Evolutionary conservation across 2,888 invertebrate genomes (phyloP).

Genomic region (Thymelicus acteon): DNA sequence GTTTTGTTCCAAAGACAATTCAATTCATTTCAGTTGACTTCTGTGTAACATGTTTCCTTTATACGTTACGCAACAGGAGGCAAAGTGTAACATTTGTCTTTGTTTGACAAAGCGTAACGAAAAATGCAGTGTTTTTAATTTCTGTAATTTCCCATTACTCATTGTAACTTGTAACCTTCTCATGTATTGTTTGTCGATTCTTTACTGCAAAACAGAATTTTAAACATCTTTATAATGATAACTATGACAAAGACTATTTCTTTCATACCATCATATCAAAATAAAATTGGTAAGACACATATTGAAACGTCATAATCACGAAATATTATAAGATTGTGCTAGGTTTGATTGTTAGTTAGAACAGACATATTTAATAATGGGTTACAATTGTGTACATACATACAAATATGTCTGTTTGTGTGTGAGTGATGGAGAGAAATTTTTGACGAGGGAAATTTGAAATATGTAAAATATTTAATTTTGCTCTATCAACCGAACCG

Average conservation of each 20-base stretch:
- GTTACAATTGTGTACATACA: too few species aligned
- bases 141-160: not conserved
- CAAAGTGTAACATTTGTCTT: conserved; percentile 3
- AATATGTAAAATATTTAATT: not conserved
- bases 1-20: not conserved
- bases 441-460: too few species aligned
- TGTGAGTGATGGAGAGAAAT: too few species aligned
- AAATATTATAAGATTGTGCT: too few species aligned
- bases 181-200: not conserved
- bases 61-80: conserved; percentile 13
- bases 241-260: too few species aligned
- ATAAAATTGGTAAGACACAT: too few species aligned
- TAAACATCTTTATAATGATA: too few species aligned
- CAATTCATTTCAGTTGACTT: not conserved
- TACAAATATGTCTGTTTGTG: not conserved
- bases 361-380: too few species aligned
- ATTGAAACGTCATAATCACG: too few species aligned
- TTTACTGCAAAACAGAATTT: not conserved
- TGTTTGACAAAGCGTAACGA: conserved; percentile 5
- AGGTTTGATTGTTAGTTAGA: too few species aligned
- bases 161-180: not conserved
- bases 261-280: too few species aligned
- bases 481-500: not conserved
- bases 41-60: not conserved
- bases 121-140: conserved; percentile 1